phyloP scores from a whole-genome alignment of 1,140 invertebrate species.

The Probaryconus sp. region DNA sequence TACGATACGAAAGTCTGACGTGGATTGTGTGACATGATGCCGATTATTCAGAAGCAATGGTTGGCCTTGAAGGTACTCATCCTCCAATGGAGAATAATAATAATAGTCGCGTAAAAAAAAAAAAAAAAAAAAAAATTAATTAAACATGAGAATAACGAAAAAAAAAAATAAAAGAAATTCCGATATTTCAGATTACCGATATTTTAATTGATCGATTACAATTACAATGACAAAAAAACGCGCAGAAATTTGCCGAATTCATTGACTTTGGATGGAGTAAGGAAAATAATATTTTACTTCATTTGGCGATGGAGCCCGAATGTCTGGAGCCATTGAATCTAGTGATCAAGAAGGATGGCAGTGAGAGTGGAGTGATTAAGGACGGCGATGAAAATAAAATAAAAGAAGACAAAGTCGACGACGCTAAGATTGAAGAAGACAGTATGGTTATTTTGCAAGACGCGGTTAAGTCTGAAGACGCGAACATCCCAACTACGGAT shows the following conservation, averaged over 20 bases:
- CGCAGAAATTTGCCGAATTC: neutral
- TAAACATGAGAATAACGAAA: too few relatives aligned
- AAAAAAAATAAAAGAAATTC: too few relatives aligned
- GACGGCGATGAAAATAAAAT: constrained; percentile 21
- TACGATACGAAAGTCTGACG: too few relatives aligned
- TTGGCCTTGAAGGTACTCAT: too few relatives aligned
- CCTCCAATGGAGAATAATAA: too few relatives aligned
- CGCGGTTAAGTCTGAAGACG: constrained; percentile 72
- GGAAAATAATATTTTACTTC: constrained; percentile 24
- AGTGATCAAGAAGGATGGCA: constrained; percentile 75
- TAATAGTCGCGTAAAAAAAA: too few relatives aligned
- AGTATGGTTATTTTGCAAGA: constrained; percentile 76
- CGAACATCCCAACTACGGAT: constrained; percentile 75
- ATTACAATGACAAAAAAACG: neutral
- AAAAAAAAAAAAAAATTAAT: too few relatives aligned
- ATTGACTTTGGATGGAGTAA: constrained; percentile 59
- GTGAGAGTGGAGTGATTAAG: constrained; percentile 18
- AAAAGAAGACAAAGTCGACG: constrained; percentile 63
- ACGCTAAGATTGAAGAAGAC: constrained; percentile 60
- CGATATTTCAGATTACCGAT: too few relatives aligned
- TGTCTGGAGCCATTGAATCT: constrained; percentile 76
- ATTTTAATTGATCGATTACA: too few relatives aligned
- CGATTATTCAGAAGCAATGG: too few relatives aligned
- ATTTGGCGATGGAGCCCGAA: constrained; percentile 76
- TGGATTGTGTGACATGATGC: too few relatives aligned